Conservation (phyloP, 2,113 vertebrate species). For the Formicarius rufipectus region DNA sequence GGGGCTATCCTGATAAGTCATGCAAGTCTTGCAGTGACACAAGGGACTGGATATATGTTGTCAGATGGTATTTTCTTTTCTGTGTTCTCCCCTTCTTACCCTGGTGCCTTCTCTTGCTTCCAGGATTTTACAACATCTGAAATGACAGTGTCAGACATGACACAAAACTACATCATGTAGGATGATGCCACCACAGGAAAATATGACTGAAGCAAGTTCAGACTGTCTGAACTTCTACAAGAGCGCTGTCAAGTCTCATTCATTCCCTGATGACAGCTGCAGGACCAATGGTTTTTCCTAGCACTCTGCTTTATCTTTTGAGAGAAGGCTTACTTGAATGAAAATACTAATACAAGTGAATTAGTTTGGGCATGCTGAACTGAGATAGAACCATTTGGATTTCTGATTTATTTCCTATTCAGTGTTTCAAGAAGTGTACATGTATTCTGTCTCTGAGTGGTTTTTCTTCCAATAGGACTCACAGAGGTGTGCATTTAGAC, state of each 20-base stretch:
- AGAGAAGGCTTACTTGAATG: not conserved
- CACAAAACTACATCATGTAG: not conserved
- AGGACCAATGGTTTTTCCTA: not conserved
- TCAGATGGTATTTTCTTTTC: not conserved
- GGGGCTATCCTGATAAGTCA: not conserved
- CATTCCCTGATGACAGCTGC: not conserved
- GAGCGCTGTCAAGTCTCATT: not conserved
- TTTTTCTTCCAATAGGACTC: not conserved
- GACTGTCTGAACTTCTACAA: not conserved
- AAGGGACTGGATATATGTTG: not conserved
- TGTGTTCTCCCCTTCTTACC: not conserved
- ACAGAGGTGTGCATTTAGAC: not conserved
- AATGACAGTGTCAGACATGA: not conserved
- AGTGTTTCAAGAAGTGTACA: not conserved
- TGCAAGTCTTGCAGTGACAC: not conserved
- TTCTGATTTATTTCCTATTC: not conserved
- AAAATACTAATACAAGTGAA: not conserved
- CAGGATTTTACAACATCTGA: constrained; percentile 4
- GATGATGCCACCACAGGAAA: not conserved
- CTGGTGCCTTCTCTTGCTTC: not conserved
- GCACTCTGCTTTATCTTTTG: not conserved
- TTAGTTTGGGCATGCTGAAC: not conserved
- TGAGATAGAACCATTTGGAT: not conserved
- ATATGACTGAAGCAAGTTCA: not conserved
- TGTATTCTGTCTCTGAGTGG: not conserved